These are phyloP conservation scores for Nipponia nippon DNA, from an alignment of 2,113 vertebrate species.

Conservation along the genomic window DNA sequence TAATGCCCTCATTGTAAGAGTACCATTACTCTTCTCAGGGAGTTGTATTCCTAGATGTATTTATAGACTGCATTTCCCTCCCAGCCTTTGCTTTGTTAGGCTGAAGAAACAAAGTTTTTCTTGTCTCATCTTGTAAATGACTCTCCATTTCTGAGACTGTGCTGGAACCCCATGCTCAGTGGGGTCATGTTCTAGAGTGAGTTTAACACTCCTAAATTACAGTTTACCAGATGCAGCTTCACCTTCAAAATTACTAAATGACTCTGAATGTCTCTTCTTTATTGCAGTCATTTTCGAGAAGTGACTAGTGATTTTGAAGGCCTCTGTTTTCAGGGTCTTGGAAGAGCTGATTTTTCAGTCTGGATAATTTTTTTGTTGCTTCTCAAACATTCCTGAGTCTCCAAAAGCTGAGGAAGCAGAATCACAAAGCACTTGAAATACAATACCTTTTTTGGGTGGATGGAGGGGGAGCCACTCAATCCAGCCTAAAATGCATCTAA, in stretches of 20 bases:
- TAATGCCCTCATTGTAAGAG: not conserved
- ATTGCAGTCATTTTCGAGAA: not conserved
- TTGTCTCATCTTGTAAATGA: not conserved
- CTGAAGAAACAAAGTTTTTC: not conserved
- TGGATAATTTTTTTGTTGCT: not conserved
- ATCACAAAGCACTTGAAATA: not conserved
- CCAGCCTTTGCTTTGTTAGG: not conserved
- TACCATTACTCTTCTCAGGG: not conserved
- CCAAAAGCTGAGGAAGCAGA: not conserved
- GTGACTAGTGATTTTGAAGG: not conserved
- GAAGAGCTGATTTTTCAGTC: not conserved
- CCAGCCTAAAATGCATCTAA: not conserved
- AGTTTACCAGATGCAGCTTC: not conserved
- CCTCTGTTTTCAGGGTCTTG: not conserved
- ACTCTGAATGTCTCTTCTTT: not conserved
- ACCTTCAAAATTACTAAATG: not conserved
- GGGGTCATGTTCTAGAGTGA: not conserved
- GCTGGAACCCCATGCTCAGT: not conserved
- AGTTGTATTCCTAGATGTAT: not conserved
- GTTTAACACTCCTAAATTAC: not conserved
- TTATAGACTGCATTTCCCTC: not conserved
- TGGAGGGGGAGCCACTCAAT: not conserved
- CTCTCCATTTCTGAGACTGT: not conserved
- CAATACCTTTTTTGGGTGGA: accelerated
- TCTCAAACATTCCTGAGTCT: not conserved